These are phyloP conservation scores for Heliothis subflexa DNA, from an alignment of 1,140 invertebrate genomes.

Conservation along the genomic window DNA sequence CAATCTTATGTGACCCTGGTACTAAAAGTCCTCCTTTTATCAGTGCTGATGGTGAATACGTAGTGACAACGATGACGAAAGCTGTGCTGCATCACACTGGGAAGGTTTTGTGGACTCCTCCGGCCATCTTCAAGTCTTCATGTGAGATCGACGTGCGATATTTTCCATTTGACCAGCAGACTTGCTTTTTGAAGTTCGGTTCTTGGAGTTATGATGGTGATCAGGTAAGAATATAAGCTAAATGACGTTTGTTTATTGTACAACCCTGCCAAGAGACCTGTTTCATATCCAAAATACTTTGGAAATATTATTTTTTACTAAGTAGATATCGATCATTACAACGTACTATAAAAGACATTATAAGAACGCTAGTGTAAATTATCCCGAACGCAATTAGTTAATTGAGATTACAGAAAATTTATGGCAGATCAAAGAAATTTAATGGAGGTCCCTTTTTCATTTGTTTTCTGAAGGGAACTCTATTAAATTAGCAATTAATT, in stretches of 20 bases:
- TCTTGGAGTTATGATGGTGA: constrained; percentile 99
- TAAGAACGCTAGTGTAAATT: constrained; percentile 15
- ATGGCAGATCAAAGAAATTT: constrained; percentile 32
- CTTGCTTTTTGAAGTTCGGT: constrained; percentile 98
- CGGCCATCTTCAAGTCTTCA: constrained; percentile 99
- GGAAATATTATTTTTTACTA: background rate
- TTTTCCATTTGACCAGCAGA: constrained; percentile 99
- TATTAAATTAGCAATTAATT: constrained; percentile 9
- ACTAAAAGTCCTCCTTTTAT: background rate
- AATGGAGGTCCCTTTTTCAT: constrained; percentile 28
- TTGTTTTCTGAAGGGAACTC: background rate
- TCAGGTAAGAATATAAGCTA: constrained; percentile 89
- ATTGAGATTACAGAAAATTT: constrained; percentile 22
- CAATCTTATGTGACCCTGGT: too few relatives aligned
- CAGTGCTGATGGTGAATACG: constrained; percentile 98
- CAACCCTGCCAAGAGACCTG: too few relatives aligned
- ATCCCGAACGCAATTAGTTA: constrained; percentile 20
- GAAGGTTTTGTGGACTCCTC: constrained; percentile 96
- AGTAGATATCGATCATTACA: background rate
- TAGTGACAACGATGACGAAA: constrained; percentile 99
- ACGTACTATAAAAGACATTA: constrained; percentile 13
- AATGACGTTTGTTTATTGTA: too few relatives aligned
- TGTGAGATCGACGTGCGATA: constrained; percentile 98
- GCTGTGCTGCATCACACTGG: constrained; percentile 96
- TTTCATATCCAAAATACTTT: too few relatives aligned